Evolutionary conservation across 2,888 invertebrate species (phyloP).

Genomic region (Endotricha flammealis): DNA sequence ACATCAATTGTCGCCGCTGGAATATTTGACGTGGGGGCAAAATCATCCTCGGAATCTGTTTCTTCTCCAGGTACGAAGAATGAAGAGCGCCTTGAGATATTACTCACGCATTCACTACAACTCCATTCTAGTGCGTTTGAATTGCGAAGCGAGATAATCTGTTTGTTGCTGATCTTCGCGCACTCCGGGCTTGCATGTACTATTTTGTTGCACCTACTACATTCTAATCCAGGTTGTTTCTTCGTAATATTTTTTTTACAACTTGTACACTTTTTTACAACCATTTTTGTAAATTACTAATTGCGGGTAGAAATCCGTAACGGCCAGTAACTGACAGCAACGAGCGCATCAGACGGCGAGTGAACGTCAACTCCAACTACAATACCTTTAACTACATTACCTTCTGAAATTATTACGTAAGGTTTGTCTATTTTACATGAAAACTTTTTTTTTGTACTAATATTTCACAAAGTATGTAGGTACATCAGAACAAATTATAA

Average conservation of each 20-base stretch:
- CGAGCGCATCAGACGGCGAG: no score
- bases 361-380: no score
- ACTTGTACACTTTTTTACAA: slow-evolving; percentile 4
- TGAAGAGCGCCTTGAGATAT: slow-evolving; percentile 13
- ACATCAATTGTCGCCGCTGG: neutral
- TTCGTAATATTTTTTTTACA: slow-evolving; percentile 20
- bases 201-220: slow-evolving; percentile 19
- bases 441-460: no score
- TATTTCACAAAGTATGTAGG: no score
- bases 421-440: no score
- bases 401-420: no score
- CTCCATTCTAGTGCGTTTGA: slow-evolving; percentile 21
- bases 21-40: neutral
- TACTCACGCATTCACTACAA: slow-evolving; percentile 14
- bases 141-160: slow-evolving; percentile 17
- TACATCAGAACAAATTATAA: no score
- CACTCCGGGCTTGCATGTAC: slow-evolving; percentile 18
- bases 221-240: slow-evolving; percentile 15
- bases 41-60: slow-evolving; percentile 13
- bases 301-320: no score
- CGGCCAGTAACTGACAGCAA: no score
- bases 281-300: neutral
- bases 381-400: no score
- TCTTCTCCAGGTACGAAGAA: slow-evolving; percentile 14
- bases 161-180: slow-evolving; percentile 18